phyloP scores from a whole-genome alignment of 2,888 invertebrate species.

The Cosmorhoe ocellata region DNA sequence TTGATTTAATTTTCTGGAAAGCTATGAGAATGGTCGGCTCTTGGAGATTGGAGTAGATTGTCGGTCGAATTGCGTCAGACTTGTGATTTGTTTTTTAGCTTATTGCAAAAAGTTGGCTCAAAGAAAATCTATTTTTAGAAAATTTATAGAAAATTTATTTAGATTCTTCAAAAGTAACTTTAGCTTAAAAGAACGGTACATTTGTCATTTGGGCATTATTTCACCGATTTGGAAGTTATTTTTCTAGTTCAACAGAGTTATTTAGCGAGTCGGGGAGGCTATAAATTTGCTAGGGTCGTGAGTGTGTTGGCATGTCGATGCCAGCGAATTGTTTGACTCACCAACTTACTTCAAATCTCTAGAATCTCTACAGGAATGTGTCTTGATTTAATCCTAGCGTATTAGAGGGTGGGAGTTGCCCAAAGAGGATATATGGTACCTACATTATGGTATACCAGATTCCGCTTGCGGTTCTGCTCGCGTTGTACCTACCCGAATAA shows the following conservation, averaged over 20 bases:
- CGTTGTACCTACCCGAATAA: too few species aligned
- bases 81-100: constrained; percentile 9
- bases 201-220: constrained; percentile 29
- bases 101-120: constrained; percentile 7
- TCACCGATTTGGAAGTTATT: constrained; percentile 37
- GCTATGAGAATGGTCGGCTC: background rate
- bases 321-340: constrained; percentile 24
- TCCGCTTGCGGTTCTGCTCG: constrained; percentile 57
- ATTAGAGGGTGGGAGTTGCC: constrained; percentile 39
- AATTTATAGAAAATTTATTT: constrained; percentile 22
- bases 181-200: constrained; percentile 20
- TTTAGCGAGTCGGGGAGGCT: constrained; percentile 49
- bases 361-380: constrained; percentile 54
- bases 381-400: constrained; percentile 57
- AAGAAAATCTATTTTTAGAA: constrained; percentile 16
- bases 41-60: background rate
- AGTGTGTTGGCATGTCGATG: constrained; percentile 42
- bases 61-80: background rate
- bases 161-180: constrained; percentile 15
- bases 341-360: constrained; percentile 33
- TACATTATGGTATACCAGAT: constrained; percentile 55
- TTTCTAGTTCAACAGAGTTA: constrained; percentile 46
- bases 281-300: constrained; percentile 50
- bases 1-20: background rate
- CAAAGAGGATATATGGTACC: too few species aligned